Base-by-base conservation (phyloP, 2,888 invertebrate genomes). In the Onthophagus sagittarius region DNA sequence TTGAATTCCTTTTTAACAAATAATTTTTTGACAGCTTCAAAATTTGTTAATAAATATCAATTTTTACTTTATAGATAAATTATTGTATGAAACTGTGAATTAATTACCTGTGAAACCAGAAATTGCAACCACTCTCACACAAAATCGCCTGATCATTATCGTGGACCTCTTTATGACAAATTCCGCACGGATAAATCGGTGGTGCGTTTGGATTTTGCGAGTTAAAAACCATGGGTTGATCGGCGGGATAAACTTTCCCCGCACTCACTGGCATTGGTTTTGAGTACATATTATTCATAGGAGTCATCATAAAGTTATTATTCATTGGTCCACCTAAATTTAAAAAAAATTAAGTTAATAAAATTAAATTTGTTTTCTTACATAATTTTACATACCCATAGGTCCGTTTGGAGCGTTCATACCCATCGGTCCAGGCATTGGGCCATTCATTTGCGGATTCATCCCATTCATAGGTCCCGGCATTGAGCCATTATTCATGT, bases 171-270 rank as follows among this genome's bases (percentile, higher is more conserved):
- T 97, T 97, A 87, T 97, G 98, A 87, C 98, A 99, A 74, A 95
- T 93, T 76, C 98, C 98, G 87, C 98, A 99, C 0, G 98, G 97
- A 85, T 98, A 98, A 78, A 98, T 98, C 0, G 98, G 98, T 70
- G 98, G 98, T 71, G 98, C 98, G 85, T 98, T 98, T 0, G 98
- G 98, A 86, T 98, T 99, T 86, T 98, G 97, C 64, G 97, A 96
- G 86, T 98, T 98, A 85, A 97, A 98, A 76, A 98, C 96, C 97
- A 98, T 97, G 0, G 97, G 94, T 84, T 97, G 97, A 84, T 97
- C 96, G 4, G 94, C 94, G 67, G 98, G 98, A 86, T 98, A 98
- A 75, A 96, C 93, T 89, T 96, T 94, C 69, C 94, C 94, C 71
- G 96, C 95, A 84, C 94, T 94, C 76, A 96, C 95, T 79, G 96